phyloP scores from a whole-genome alignment of 2,888 invertebrate genomes.

The Zaprionus obscuricornis region DNA sequence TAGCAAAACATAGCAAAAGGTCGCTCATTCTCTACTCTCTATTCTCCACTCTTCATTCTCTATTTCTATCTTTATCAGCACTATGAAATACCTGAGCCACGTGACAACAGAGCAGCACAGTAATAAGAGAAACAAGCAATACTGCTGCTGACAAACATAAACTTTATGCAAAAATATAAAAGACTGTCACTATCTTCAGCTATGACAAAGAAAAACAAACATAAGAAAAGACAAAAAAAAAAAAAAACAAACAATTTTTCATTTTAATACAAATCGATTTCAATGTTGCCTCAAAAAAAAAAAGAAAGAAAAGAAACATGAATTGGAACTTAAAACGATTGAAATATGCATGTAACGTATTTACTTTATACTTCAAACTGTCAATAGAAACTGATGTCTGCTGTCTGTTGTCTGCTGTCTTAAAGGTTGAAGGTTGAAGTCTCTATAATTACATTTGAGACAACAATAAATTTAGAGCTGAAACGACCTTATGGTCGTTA shows the following conservation, averaged over 20 bases:
- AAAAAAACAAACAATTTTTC: neutral
- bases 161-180: too few relatives aligned
- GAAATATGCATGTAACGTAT: conserved; percentile 6
- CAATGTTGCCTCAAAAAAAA: too few relatives aligned
- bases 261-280: too few relatives aligned
- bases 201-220: too few relatives aligned
- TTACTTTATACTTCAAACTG: too few relatives aligned
- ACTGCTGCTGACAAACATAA: neutral
- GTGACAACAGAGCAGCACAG: too few relatives aligned
- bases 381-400: neutral
- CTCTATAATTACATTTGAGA: conserved; percentile 3
- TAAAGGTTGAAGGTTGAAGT: neutral
- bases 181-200: too few relatives aligned
- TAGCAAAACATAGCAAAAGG: conserved; percentile 5
- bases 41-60: too few relatives aligned
- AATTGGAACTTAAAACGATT: conserved; percentile 15
- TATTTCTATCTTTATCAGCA: too few relatives aligned
- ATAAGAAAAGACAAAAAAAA: neutral
- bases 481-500: too few relatives aligned
- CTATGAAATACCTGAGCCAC: conserved; percentile 25
- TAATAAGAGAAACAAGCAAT: too few relatives aligned
- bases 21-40: neutral
- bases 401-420: neutral
- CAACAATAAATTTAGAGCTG: conserved; percentile 5
- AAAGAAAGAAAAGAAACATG: conserved; percentile 1